Base-by-base conservation (phyloP, 1,140 invertebrate genomes). In the Eurosta solidaginis region DNA sequence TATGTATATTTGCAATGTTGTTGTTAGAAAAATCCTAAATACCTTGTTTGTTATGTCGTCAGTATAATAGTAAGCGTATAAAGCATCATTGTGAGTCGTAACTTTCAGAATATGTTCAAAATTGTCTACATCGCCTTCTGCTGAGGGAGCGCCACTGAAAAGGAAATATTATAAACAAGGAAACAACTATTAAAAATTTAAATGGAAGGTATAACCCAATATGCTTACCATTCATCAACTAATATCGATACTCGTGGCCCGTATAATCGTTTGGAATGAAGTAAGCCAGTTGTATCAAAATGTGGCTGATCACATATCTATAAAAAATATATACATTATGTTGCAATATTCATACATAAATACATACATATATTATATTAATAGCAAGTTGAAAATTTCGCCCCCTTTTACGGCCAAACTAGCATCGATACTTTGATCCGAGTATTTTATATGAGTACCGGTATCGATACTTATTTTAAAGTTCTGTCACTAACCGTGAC, bases 11-110 rank as follows among this genome's bases (percentile, higher is more conserved):
- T n/a, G n/a, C n/a, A n/a, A n/a, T n/a, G n/a, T n/a, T n/a, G n/a
- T n/a, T n/a, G n/a, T n/a, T n/a, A n/a, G n/a, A n/a, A n/a, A n/a
- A n/a, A n/a, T n/a, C n/a, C n/a, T 54, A 20, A 20, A 10, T 81
- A 93, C 92, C 89, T 94, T 94, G 86, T 96, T 95, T 6, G 84
- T 86, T 83, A 95, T 92, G 83, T 95, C 93, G 83, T 96, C 93
- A 83, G 95, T 92, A 84, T 97, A 97, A 89, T 97, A 96, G 88
- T 95, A 97, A 0, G 96, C 93, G 90, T 97, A 94, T 1, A 96
- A 88, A 6, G 95, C 93, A 81, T 97, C 96, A 85, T 96, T 94
- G 80, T 96, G 93, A 42, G 93, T 90, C 7, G 95, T 94, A 74
- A 94, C 93, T 88, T 94, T 92, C 22, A 97, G 89, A 81, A 96